Evolutionary conservation across 2,797 vertebrate species (phyloP).

Genomic region (Chanos chanos): DNA sequence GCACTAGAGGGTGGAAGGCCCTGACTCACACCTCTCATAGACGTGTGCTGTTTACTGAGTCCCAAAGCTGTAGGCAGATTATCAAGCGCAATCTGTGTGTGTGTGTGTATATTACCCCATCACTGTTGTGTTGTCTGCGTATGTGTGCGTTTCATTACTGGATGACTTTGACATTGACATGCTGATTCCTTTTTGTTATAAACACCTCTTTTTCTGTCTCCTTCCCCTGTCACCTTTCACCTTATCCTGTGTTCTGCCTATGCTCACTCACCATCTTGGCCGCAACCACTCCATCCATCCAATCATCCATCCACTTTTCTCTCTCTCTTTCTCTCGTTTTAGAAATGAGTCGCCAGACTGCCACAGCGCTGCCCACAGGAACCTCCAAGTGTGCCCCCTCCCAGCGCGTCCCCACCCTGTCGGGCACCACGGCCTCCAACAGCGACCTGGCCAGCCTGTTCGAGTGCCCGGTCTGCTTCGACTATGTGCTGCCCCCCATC

Average conservation of each 20-base stretch:
- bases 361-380: conserved; percentile 95
- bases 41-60: neutral
- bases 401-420: conserved; percentile 93
- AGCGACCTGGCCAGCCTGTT: conserved; percentile 98
- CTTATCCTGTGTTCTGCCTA: neutral
- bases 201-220: too few relatives aligned
- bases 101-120: too few relatives aligned
- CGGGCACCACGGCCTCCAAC: conserved; percentile 98
- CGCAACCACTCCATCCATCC: neutral
- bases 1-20: neutral
- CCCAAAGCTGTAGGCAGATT: neutral
- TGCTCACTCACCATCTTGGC: neutral
- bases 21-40: neutral
- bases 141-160: too few relatives aligned
- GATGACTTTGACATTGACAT: too few relatives aligned
- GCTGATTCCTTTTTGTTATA: too few relatives aligned
- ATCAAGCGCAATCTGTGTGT: neutral
- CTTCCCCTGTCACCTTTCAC: neutral
- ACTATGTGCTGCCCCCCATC: conserved; percentile 98
- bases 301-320: neutral
- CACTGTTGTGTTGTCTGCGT: too few relatives aligned
- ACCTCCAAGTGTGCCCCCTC: conserved; percentile 97
- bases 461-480: conserved; percentile 98
- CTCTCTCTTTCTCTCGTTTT: conserved; percentile 15
- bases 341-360: conserved; percentile 99